Conservation (phyloP, 2,113 vertebrate genomes). For the Varanus salvator region DNA sequence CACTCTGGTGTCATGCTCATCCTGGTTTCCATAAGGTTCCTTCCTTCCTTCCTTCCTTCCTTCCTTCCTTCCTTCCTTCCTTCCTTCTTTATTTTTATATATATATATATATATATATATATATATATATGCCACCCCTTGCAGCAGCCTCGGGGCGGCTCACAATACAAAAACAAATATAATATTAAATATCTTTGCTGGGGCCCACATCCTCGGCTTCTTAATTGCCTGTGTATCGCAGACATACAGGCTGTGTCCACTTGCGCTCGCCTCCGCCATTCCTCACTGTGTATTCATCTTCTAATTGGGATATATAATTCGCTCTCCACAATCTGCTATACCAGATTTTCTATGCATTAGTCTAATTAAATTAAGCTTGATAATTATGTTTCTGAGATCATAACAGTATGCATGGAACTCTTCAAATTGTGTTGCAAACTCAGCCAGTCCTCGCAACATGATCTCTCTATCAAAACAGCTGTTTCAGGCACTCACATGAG, state of each 20-base stretch:
- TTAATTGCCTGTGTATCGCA: conserved; percentile 48
- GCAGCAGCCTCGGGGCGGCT: no score
- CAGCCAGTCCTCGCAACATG: conserved; percentile 66
- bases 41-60: no score
- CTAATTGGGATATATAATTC: conserved; percentile 83
- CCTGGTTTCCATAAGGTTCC: conserved; percentile 46
- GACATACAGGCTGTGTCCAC: conserved; percentile 59
- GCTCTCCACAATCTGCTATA: conserved; percentile 81
- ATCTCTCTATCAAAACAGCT: conserved; percentile 59
- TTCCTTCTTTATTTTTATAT: no score
- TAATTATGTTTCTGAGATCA: conserved; percentile 79
- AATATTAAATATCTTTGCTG: conserved; percentile 52
- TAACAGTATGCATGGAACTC: conserved; percentile 63
- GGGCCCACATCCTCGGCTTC: conserved; percentile 62
- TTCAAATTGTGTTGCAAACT: conserved; percentile 65
- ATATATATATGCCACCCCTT: no score
- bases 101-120: no score
- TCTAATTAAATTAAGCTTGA: conserved; percentile 85
- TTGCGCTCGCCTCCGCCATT: conserved; percentile 69
- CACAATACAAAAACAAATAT: no score
- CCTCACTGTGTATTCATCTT: conserved; percentile 74
- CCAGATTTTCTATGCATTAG: conserved; percentile 85
- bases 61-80: no score
- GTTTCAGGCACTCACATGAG: conserved; percentile 14
- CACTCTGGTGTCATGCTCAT: conserved; percentile 25